A percentile compares a stretch with the other conserved stretches of the same genome.
Conservation (phyloP, 2,888 invertebrate species). For the Spodoptera exigua region DNA sequence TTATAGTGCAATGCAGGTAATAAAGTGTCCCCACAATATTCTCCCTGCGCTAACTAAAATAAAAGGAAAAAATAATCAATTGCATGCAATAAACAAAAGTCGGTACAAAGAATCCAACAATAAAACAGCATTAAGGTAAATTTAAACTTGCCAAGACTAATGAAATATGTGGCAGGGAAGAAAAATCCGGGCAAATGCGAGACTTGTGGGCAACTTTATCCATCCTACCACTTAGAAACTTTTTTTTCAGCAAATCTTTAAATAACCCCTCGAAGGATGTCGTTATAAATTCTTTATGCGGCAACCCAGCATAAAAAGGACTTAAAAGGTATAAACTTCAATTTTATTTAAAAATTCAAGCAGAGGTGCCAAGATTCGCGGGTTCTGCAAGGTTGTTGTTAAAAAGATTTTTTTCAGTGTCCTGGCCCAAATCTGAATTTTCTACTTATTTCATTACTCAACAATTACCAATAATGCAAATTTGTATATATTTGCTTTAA, state of each 20-base stretch:
- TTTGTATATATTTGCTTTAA: too few species aligned
- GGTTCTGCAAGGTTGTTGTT: constrained; percentile 23
- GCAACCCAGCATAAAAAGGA: constrained; percentile 29
- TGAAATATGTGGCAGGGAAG: constrained; percentile 58
- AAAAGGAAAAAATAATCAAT: constrained; percentile 49
- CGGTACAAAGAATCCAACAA: constrained; percentile 46
- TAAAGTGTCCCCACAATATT: neutral
- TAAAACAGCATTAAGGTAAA: constrained; percentile 57
- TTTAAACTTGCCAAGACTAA: constrained; percentile 50
- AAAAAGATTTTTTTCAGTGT: constrained; percentile 31
- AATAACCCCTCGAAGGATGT: constrained; percentile 54
- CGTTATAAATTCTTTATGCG: constrained; percentile 44
- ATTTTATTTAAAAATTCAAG: constrained; percentile 22
- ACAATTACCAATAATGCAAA: neutral
- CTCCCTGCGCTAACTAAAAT: constrained; percentile 22
- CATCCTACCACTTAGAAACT: constrained; percentile 62
- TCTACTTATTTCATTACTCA: constrained; percentile 20
- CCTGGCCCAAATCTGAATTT: constrained; percentile 7
- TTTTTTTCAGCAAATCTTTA: constrained; percentile 60
- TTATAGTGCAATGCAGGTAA: neutral
- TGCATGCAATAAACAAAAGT: constrained; percentile 44
- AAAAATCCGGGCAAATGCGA: constrained; percentile 50
- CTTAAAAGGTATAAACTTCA: constrained; percentile 24
- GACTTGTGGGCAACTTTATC: constrained; percentile 43
- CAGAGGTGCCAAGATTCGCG: constrained; percentile 14